Evolutionary conservation across 2,888 invertebrate genomes (phyloP).

Genomic region (Nomada fabriciana): DNA sequence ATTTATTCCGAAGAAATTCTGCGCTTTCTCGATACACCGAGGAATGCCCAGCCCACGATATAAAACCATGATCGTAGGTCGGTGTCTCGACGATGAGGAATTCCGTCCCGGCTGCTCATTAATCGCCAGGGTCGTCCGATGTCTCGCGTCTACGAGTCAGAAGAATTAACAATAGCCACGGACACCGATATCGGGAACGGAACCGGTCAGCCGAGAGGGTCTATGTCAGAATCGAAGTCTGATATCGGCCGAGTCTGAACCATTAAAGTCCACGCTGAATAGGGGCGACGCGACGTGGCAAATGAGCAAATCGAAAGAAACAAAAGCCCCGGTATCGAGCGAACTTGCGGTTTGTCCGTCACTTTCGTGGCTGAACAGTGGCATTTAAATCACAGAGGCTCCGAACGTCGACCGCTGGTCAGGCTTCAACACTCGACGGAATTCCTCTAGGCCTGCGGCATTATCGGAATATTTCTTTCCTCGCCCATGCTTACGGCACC

Average conservation of each 20-base stretch:
- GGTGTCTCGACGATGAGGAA: not conserved
- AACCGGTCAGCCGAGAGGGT: not conserved
- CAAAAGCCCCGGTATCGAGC: constrained; percentile 45
- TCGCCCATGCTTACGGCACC: constrained; percentile 1
- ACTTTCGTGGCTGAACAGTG: constrained; percentile 52
- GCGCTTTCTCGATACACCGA: not conserved
- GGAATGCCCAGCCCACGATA: not conserved
- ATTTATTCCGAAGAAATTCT: not conserved
- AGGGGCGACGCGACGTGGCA: constrained; percentile 27
- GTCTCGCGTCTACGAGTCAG: constrained; percentile 6
- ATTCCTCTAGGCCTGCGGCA: constrained; percentile 69
- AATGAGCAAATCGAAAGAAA: constrained; percentile 43
- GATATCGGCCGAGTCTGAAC: constrained; percentile 23
- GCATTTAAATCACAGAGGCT: constrained; percentile 57
- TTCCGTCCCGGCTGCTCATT: constrained; percentile 22
- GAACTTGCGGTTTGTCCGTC: constrained; percentile 58
- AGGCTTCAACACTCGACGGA: constrained; percentile 49
- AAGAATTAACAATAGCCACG: constrained; percentile 46
- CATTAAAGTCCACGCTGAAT: constrained; percentile 44
- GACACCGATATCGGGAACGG: constrained; percentile 33
- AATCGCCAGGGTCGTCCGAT: not conserved
- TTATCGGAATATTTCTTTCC: constrained; percentile 77
- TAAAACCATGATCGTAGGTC: not conserved
- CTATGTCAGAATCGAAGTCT: constrained; percentile 40
- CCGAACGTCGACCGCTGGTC: constrained; percentile 49